Conservation (phyloP, 2,797 vertebrate genomes). For the Acropternis orthonyx region DNA sequence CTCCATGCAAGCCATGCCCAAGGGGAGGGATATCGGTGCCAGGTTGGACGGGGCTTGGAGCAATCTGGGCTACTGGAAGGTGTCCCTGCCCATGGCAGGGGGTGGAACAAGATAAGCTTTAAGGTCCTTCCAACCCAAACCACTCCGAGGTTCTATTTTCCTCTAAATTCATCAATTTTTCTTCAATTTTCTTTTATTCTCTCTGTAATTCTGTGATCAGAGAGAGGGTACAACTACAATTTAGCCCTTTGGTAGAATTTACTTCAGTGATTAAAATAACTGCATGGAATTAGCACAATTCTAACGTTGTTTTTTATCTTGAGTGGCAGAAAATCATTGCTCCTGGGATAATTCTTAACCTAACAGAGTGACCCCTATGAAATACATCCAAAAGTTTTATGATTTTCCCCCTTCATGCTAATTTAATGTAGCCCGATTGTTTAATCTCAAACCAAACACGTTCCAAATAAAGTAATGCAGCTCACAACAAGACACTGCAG, state of each 20-base stretch:
- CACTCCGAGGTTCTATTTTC: not conserved
- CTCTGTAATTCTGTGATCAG: not conserved
- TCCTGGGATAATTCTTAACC: conserved; percentile 58
- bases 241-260: conserved; percentile 45
- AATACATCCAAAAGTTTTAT: conserved; percentile 57
- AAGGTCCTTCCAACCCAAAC: not conserved
- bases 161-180: not conserved
- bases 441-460: conserved; percentile 42
- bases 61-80: not conserved
- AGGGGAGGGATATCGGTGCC: not conserved
- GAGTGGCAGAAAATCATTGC: conserved; percentile 62
- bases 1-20: fast-evolving
- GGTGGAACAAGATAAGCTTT: not conserved
- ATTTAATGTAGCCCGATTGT: conserved; percentile 42
- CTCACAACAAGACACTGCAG: conserved; percentile 65
- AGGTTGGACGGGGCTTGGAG: not conserved
- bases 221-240: not conserved
- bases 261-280: conserved; percentile 62
- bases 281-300: conserved; percentile 24
- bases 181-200: not conserved
- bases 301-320: conserved; percentile 37
- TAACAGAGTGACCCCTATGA: conserved; percentile 21
- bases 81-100: no score
- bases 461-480: conserved; percentile 66
- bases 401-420: conserved; percentile 8